Percentiles rank a stretch among this genome's conserved stretches.
phyloP scores from a whole-genome alignment of 2,797 vertebrate species.

The Anguilla pacifica region DNA sequence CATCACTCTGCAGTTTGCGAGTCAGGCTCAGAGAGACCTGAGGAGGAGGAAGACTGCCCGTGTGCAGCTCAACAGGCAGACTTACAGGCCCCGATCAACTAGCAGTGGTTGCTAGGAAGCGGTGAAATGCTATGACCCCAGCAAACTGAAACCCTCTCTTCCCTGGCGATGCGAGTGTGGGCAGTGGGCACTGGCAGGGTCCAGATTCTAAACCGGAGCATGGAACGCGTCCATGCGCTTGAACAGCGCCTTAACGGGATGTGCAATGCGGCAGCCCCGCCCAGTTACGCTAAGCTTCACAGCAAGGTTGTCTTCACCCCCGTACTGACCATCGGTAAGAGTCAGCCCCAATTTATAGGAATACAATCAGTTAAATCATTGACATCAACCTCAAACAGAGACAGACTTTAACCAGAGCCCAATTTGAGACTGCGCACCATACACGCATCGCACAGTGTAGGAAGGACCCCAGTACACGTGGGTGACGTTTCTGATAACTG shows the following conservation, averaged over 20 bases:
- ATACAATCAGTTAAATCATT: background rate
- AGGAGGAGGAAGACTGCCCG: background rate
- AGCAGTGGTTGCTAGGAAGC: background rate
- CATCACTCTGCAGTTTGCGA: too few species aligned
- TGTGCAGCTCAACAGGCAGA: background rate
- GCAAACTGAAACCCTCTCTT: background rate
- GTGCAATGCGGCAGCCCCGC: background rate
- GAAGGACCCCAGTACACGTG: background rate
- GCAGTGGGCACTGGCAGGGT: background rate
- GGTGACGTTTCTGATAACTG: background rate
- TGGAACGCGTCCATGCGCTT: background rate
- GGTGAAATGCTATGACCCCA: background rate
- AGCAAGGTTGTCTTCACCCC: background rate
- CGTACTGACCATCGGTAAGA: background rate
- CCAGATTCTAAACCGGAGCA: background rate
- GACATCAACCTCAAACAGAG: background rate
- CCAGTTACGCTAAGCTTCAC: background rate
- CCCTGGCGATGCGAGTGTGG: background rate
- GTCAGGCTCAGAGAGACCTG: too few species aligned
- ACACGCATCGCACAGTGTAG: background rate
- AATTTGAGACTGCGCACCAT: background rate
- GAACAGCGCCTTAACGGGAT: too few species aligned
- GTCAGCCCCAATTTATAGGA: background rate
- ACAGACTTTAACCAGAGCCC: background rate
- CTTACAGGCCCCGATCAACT: background rate